Base-by-base conservation (phyloP, 1,140 invertebrate genomes). In the Musca vetustissima region DNA sequence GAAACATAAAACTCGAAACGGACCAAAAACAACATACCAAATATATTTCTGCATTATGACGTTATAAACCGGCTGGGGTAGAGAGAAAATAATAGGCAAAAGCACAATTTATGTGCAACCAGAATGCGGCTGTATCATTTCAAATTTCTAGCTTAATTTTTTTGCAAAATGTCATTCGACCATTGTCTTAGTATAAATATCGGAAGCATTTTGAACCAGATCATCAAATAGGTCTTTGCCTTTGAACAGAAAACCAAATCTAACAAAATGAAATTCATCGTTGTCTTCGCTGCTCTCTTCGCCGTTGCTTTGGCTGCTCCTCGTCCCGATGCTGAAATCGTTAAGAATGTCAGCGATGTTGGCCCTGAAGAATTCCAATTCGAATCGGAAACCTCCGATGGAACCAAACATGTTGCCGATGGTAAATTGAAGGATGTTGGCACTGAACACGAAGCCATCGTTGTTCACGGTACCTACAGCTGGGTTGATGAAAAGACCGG, bases 251-350 rank as follows among this genome's bases (percentile, higher is more conserved):
- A 55, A 13, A 28, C 25, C 22, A 59, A 55, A 4, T 21, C 28
- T 90, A 69, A 28, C 25, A 61, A 61, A 4, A 61, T 61, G 57
- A 61, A 61, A 36, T 70, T 68, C 68, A 32, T 70, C 17, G 70
- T 72, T 61, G 68, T 72, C n/a, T 68, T 72, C 32, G 66, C 61
- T 43, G 70, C 70, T 21, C 65, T 71, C 28, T 52, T 71, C 21
- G 70, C 70, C 36, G n/a, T 68, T 50, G 68, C 68, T n/a, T 69
- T 69, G 2, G 68, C 71, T 32, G 52, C 47, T 48, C 70, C 70
- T 17, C 17, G 25, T 57, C 24, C 8, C 28, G 66, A 71, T 43
- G 36, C n/a, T 48, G 50, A 66, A 53, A 61, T 71, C 15, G 32
- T 71, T 11, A 22, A n/a, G 4, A 17, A n/a, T 13, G 70, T 68